These are phyloP conservation scores for Struthio camelus DNA, from an alignment of 2,113 vertebrate genomes.

Conservation along the genomic window DNA sequence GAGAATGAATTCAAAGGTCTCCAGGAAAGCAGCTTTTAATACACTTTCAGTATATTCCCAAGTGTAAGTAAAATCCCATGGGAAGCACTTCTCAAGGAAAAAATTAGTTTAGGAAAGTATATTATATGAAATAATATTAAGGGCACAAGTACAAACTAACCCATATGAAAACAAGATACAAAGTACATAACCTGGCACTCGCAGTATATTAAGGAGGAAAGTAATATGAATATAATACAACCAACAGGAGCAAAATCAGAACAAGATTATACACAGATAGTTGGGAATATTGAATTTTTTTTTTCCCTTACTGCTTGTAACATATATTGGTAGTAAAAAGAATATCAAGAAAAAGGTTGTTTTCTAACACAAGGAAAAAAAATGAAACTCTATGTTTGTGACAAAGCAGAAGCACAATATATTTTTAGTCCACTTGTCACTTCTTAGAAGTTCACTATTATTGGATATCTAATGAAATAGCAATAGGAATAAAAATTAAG, in stretches of 20 bases:
- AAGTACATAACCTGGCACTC: neutral
- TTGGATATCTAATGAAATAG: neutral
- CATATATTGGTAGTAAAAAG: neutral
- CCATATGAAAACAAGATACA: neutral
- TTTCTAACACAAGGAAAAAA: neutral
- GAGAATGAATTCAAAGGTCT: neutral
- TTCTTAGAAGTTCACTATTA: neutral
- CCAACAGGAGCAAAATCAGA: neutral
- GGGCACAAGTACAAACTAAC: neutral
- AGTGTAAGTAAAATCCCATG: neutral
- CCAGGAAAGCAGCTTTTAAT: neutral
- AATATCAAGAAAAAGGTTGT: neutral
- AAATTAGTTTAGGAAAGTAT: conserved; percentile 18
- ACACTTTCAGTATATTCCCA: neutral
- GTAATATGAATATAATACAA: neutral
- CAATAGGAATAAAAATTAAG: neutral
- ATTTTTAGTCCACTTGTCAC: neutral
- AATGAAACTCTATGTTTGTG: neutral
- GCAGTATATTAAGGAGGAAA: neutral
- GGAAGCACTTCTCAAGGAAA: neutral
- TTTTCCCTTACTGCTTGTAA: neutral
- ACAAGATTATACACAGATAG: neutral
- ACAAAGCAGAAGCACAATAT: neutral
- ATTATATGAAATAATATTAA: conserved; percentile 28
- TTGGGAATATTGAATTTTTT: neutral